Percentiles rank a stretch among this genome's conserved stretches.
phyloP scores from a whole-genome alignment of 2,888 invertebrate genomes.

The Apomyelois bistriatella region DNA sequence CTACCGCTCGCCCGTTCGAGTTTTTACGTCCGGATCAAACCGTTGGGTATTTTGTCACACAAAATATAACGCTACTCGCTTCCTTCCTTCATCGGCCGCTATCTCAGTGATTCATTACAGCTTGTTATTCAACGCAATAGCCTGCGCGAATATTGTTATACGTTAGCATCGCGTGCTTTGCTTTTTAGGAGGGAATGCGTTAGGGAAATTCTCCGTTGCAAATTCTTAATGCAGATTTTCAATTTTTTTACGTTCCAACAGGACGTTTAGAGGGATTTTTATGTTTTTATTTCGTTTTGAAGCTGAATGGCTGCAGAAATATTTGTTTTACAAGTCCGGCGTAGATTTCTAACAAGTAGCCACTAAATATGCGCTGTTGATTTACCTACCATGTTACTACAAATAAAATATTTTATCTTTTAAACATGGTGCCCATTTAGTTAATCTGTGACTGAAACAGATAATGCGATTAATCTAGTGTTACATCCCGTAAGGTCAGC shows the following conservation, averaged over 20 bases:
- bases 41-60: conserved; percentile 78
- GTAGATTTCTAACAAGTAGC: background rate
- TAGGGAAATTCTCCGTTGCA: background rate
- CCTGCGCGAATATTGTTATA: conserved; percentile 39
- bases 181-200: conserved; percentile 9
- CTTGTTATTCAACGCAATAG: conserved; percentile 36
- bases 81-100: conserved; percentile 78
- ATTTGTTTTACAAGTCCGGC: background rate
- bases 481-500: too few relatives aligned
- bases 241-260: background rate
- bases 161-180: conserved; percentile 4
- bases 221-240: conserved; percentile 4
- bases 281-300: background rate
- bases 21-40: conserved; percentile 79
- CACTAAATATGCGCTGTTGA: too few relatives aligned
- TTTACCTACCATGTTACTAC: too few relatives aligned
- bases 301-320: background rate
- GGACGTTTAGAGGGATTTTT: background rate
- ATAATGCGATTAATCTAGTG: too few relatives aligned
- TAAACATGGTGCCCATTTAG: too few relatives aligned
- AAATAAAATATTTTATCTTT: too few relatives aligned
- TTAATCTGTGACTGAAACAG: too few relatives aligned
- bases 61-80: conserved; percentile 77
- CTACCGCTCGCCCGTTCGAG: conserved; percentile 61
- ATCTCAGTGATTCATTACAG: conserved; percentile 75